Percentiles rank a stretch among this genome's conserved stretches.
phyloP scores from a whole-genome alignment of 2,888 invertebrate genomes.

The Thera britannica region DNA sequence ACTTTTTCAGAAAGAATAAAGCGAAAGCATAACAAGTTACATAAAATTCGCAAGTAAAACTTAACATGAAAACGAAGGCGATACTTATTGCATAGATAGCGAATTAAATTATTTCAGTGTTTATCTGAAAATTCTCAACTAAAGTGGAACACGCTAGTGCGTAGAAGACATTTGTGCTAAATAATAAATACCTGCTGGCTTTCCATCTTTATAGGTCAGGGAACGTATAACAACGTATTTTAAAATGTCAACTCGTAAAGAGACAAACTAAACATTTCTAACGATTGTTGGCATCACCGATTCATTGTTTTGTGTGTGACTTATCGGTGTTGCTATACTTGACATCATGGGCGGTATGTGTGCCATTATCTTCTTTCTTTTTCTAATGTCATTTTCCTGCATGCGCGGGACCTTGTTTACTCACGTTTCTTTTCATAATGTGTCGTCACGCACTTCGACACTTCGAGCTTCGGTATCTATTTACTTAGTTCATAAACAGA shows the following conservation, averaged over 20 bases:
- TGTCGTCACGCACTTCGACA: slow-evolving; percentile 50
- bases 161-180: slow-evolving; percentile 61
- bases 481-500: slow-evolving; percentile 46
- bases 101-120: not conserved
- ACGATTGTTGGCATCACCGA: slow-evolving; percentile 57
- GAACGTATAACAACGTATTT: not conserved
- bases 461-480: slow-evolving; percentile 41
- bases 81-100: not conserved
- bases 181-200: slow-evolving; percentile 40
- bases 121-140: not conserved
- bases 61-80: not conserved
- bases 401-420: slow-evolving; percentile 53
- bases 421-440: slow-evolving; percentile 81
- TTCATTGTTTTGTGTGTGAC: slow-evolving; percentile 31
- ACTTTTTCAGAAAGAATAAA: no score
- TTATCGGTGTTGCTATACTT: slow-evolving; percentile 27
- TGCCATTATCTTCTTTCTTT: slow-evolving; percentile 46
- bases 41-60: no score
- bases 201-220: not conserved
- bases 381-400: slow-evolving; percentile 42
- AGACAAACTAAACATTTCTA: slow-evolving; percentile 65
- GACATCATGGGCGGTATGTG: slow-evolving; percentile 54
- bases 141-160: slow-evolving; percentile 59
- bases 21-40: no score
- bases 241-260: not conserved